Conservation (phyloP, 2,888 invertebrate genomes). For the Himalopsyche kuldschensis region DNA sequence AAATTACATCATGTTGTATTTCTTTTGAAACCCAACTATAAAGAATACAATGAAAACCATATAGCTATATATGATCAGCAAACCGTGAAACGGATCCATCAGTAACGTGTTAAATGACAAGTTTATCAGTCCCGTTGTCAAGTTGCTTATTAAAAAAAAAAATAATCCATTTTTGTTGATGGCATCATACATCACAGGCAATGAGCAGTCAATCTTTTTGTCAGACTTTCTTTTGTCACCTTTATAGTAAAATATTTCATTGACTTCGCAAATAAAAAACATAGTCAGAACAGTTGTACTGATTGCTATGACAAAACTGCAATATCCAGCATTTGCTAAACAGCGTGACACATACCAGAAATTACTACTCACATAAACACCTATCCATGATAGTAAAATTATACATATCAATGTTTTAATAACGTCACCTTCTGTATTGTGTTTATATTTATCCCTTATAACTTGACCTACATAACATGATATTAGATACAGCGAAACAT, state of each 20-base stretch:
- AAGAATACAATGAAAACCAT: conserved; percentile 55
- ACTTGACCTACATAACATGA: conserved; percentile 67
- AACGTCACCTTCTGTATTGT: conserved; percentile 42
- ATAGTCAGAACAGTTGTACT: conserved; percentile 60
- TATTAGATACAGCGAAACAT: conserved; percentile 78
- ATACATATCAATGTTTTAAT: conserved; percentile 26
- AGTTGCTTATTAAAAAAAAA: conserved; percentile 83
- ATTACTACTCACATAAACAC: conserved; percentile 54
- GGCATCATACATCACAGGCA: conserved; percentile 66
- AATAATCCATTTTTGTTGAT: conserved; percentile 80
- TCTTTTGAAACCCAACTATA: conserved; percentile 41
- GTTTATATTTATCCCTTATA: conserved; percentile 48
- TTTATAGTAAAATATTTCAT: conserved; percentile 18
- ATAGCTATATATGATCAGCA: conserved; percentile 62
- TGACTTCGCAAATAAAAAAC: conserved; percentile 60
- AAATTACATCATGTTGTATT: neutral
- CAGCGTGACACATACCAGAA: conserved; percentile 72
- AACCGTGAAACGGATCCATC: conserved; percentile 48
- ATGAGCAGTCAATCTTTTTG: conserved; percentile 27
- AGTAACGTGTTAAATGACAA: conserved; percentile 66
- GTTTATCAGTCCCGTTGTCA: conserved; percentile 84
- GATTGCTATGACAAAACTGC: conserved; percentile 72
- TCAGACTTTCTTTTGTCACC: neutral
- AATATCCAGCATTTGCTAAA: conserved; percentile 81
- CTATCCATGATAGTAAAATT: conserved; percentile 49